These are phyloP conservation scores for Protonibea diacanthus DNA, from an alignment of 2,797 vertebrate species.

Conservation along the genomic window DNA sequence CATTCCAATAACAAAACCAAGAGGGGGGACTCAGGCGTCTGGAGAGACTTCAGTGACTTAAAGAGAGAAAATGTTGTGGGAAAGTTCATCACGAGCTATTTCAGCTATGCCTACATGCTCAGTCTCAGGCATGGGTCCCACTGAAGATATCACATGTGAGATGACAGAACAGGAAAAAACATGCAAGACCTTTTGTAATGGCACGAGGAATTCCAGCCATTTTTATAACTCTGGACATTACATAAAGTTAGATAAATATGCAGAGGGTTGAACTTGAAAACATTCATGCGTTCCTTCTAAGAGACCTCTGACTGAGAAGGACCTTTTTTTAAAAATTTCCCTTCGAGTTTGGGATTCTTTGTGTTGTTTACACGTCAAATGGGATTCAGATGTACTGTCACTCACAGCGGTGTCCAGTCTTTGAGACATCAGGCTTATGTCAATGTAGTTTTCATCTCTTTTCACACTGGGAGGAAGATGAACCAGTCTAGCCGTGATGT, in stretches of 20 bases:
- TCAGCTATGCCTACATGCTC: constrained; percentile 80
- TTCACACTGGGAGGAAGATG: constrained; percentile 30
- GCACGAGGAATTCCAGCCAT: constrained; percentile 81
- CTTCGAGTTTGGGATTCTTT: constrained; percentile 54
- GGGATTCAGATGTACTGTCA: constrained; percentile 43
- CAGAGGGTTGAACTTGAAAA: constrained; percentile 78
- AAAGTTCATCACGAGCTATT: constrained; percentile 87
- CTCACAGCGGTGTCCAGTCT: constrained; percentile 17
- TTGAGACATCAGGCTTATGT: constrained; percentile 9
- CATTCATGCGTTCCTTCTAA: constrained; percentile 53
- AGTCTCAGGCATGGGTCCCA: constrained; percentile 73
- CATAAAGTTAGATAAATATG: constrained; percentile 80
- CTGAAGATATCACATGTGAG: constrained; percentile 76
- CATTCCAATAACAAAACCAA: constrained; percentile 64
- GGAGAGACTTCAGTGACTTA: constrained; percentile 72
- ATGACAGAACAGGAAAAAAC: constrained; percentile 83
- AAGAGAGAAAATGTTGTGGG: constrained; percentile 83
- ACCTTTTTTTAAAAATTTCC: constrained; percentile 45
- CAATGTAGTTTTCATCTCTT: constrained; percentile 26
- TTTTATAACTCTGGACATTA: constrained; percentile 76
- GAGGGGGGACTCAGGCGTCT: constrained; percentile 54
- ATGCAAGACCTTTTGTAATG: constrained; percentile 81
- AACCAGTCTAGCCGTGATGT: constrained; percentile 16
- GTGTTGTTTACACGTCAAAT: constrained; percentile 52
- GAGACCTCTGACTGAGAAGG: constrained; percentile 52